Percentiles rank a stretch among this genome's conserved stretches.
These are phyloP conservation scores for Eciton burchellii DNA, from an alignment of 1,140 invertebrate species.

Conservation along the genomic window DNA sequence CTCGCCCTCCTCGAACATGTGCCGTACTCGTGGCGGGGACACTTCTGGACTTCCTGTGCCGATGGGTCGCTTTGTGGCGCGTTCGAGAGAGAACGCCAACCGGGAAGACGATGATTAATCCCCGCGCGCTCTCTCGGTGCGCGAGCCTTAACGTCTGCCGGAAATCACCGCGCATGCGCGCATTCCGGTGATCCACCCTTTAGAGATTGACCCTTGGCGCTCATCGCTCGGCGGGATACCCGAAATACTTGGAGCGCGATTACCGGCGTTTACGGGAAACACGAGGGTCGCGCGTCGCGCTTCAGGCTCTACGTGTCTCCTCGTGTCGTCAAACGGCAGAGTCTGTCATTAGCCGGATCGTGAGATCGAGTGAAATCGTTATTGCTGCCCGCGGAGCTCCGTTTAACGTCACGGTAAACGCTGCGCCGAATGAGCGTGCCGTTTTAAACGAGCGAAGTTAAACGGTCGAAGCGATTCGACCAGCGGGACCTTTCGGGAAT, in stretches of 20 bases:
- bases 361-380: not conserved
- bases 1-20: not conserved
- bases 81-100: slow-evolving; percentile 47
- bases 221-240: slow-evolving; percentile 32
- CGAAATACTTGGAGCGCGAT: slow-evolving; percentile 53
- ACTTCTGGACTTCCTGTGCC: slow-evolving; percentile 40
- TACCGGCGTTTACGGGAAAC: slow-evolving; percentile 47
- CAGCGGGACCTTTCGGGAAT: too few relatives aligned
- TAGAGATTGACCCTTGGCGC: slow-evolving; percentile 36
- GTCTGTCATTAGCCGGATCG: not conserved
- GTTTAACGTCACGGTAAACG: too few relatives aligned
- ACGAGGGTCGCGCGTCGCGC: slow-evolving; percentile 24
- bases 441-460: too few relatives aligned
- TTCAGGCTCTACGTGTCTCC: not conserved
- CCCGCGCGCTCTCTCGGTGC: slow-evolving; percentile 5
- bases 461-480: too few relatives aligned
- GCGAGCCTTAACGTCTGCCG: slow-evolving; percentile 40
- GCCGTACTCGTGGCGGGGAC: slow-evolving; percentile 4
- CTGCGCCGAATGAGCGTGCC: too few relatives aligned
- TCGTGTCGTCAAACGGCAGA: not conserved
- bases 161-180: slow-evolving; percentile 55
- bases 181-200: slow-evolving; percentile 65
- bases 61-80: slow-evolving; percentile 49
- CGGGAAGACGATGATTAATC: slow-evolving; percentile 70
- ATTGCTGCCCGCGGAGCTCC: not conserved